Conservation (phyloP, 1,140 invertebrate species). For the honey bee (Apis mellifera) region DNA sequence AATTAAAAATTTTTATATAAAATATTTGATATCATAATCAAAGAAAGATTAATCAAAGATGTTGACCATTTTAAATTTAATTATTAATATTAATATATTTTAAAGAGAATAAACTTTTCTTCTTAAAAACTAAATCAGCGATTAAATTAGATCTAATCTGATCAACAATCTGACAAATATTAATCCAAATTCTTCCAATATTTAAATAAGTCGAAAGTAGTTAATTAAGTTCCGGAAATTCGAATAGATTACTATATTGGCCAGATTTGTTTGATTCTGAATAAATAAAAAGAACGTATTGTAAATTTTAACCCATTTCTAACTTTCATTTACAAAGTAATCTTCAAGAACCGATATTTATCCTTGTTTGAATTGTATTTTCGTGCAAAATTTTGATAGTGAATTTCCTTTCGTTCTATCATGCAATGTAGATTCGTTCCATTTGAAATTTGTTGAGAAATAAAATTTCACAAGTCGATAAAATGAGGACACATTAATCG, state of each 20-base stretch:
- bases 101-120: not conserved
- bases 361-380: too few relatives aligned
- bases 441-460: too few relatives aligned
- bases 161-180: not conserved
- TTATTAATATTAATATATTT: not conserved
- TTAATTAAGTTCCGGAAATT: conserved; percentile 9
- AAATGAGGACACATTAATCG: not conserved
- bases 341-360: too few relatives aligned
- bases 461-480: not conserved
- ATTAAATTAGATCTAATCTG: not conserved
- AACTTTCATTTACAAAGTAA: too few relatives aligned
- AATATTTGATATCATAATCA: not conserved
- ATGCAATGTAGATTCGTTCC: too few relatives aligned
- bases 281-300: not conserved
- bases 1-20: not conserved
- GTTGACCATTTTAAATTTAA: not conserved
- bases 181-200: not conserved
- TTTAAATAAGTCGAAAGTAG: not conserved
- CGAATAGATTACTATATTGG: not conserved
- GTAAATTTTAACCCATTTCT: not conserved
- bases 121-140: not conserved
- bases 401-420: too few relatives aligned
- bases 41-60: too few relatives aligned
- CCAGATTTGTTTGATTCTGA: not conserved
- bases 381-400: too few relatives aligned